These are phyloP conservation scores for Drosophila seguyi DNA, from an alignment of 1,140 invertebrate species.

Conservation along the genomic window DNA sequence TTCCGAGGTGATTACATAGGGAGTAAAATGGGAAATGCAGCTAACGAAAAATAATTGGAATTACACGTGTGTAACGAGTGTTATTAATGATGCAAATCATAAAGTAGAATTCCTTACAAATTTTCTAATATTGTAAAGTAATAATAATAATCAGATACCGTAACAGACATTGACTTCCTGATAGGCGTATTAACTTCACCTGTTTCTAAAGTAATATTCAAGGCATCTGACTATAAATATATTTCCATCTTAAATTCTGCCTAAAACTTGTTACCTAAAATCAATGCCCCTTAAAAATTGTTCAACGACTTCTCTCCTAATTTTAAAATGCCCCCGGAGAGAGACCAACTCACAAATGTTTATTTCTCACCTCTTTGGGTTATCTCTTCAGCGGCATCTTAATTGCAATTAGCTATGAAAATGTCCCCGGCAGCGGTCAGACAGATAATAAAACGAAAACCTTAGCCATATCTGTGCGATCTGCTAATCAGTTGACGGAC, in stretches of 20 bases:
- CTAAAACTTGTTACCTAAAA: not conserved
- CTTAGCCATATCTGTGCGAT: conserved; percentile 58
- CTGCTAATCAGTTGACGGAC: conserved; percentile 71
- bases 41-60: not conserved
- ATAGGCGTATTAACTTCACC: not conserved
- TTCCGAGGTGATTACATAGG: conserved; percentile 2
- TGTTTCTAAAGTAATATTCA: not conserved
- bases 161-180: not conserved
- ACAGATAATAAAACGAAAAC: conserved; percentile 49
- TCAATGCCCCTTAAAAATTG: not conserved
- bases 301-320: conserved; percentile 1
- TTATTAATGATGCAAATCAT: not conserved
- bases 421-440: conserved; percentile 41
- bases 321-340: conserved; percentile 1
- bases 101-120: not conserved
- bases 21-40: not conserved
- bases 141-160: not conserved
- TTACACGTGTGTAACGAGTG: conserved; percentile 16
- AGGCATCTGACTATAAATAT: too few relatives aligned
- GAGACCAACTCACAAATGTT: conserved; percentile 46
- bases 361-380: conserved; percentile 68
- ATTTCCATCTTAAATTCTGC: not conserved
- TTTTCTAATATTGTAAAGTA: not conserved
- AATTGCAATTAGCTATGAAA: conserved; percentile 81
- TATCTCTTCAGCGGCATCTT: conserved; percentile 67